Percentiles rank a stretch among this genome's conserved stretches.
Conservation (phyloP, 2,888 invertebrate species). For the Troglohyphantes excavatus region DNA sequence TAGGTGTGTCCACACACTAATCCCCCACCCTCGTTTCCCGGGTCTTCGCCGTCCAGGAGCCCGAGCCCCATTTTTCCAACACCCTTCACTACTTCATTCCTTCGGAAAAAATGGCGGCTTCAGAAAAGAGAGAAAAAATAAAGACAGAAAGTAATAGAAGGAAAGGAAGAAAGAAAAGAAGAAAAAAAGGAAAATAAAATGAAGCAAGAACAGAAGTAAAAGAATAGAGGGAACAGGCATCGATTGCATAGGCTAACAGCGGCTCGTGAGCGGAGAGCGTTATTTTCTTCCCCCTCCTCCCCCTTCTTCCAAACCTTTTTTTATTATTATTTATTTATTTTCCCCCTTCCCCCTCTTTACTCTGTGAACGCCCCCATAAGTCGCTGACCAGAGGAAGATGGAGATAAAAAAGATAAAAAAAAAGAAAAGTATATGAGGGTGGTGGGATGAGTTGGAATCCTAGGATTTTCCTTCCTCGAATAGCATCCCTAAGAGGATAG, state of each 20-base stretch:
- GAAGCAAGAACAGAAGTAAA: conserved; percentile 54
- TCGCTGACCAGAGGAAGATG: conserved; percentile 77
- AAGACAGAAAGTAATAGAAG: conserved; percentile 51
- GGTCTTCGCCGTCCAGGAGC: conserved; percentile 21
- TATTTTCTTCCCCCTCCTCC: conserved; percentile 64
- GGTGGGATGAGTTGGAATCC: conserved; percentile 78
- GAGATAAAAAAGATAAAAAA: conserved; percentile 68
- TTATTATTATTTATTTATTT: conserved; percentile 72
- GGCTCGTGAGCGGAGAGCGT: conserved; percentile 77
- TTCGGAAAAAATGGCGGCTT: conserved; percentile 65
- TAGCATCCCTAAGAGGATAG: conserved; percentile 72
- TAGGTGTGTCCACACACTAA: not conserved
- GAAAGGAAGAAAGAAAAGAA: conserved; percentile 28
- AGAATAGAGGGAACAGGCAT: conserved; percentile 70
- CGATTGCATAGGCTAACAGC: conserved; percentile 75
- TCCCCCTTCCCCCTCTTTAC: conserved; percentile 72
- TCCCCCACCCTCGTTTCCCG: not conserved
- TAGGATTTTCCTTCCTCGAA: conserved; percentile 73
- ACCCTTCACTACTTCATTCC: conserved; percentile 77
- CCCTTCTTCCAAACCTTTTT: conserved; percentile 51
- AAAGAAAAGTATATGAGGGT: conserved; percentile 71
- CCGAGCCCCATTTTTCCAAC: conserved; percentile 55
- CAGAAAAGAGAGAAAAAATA: conserved; percentile 26
- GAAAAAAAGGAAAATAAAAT: conserved; percentile 35
- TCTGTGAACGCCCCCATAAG: conserved; percentile 78